Base-by-base conservation (phyloP, 2,113 vertebrate genomes). In the Lagopus leucura region DNA sequence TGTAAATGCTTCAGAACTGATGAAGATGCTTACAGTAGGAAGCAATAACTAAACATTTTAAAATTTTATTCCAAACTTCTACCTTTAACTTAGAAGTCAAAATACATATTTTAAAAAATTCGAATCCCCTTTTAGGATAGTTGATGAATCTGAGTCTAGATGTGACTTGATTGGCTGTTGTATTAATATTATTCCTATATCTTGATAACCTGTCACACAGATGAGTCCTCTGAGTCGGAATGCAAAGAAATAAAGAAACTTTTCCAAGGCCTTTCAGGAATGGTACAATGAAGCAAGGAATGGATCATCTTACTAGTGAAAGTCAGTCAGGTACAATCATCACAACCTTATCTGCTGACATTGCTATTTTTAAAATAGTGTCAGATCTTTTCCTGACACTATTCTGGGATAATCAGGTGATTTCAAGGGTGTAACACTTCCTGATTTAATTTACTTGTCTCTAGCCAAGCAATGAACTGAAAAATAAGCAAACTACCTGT, bases 401-500 rank as follows among this genome's bases (percentile, higher is more conserved):
- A 13, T 86, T 42, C 24, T 66, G 17, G 15, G 72, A 52, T 32
- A 79, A 88, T 50, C 3, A 8, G 67, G 65, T 89, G 85, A 89
- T 60, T 94, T 60, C 82, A 95, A 89, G 85, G 92, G 40, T 8
- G 0, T 88, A 55, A 57, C 2, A 10, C 17, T 40, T 72, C 71
- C 79, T 69, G 57, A 84, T 85, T 90, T 95, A 88, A 71, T 93
- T 93, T 85, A 38, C 32, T 13, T 74, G 32, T 74, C 32, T 91
- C 74, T 92, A 91, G 61, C 63, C 73, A 82, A 84, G 48, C 63
- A 89, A 36, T 76, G 74, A 90, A 48, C 55, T 94, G 87, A 91
- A 88, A 93, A 92, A 91, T 73, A 65, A 28, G 5, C 45, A 45
- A 66, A 34, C 54, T 84, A 76, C 38, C 9, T 30, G 28, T 91